These are phyloP conservation scores for Apodemus agrarius DNA, from an alignment of 2,797 vertebrate species.

Conservation along the genomic window DNA sequence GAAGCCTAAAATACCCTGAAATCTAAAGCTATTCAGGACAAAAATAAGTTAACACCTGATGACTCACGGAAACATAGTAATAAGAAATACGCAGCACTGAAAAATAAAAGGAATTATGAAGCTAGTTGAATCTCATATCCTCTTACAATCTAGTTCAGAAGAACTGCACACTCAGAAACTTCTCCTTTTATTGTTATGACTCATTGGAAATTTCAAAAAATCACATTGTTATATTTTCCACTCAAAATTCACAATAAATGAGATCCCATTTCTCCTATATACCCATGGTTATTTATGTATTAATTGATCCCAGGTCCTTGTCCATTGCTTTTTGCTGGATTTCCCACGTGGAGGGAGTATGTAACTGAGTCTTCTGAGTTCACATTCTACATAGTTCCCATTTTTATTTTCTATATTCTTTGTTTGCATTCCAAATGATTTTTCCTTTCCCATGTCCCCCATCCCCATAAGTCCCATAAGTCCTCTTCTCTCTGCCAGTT, in stretches of 20 bases:
- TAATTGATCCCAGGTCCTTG: neutral
- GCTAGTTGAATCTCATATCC: too few species aligned
- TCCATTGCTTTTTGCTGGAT: neutral
- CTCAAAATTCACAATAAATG: neutral
- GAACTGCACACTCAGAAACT: neutral
- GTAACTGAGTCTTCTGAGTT: neutral
- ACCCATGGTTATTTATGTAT: too few species aligned
- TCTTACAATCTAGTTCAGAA: neutral
- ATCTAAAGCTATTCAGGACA: neutral
- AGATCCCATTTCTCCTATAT: neutral
- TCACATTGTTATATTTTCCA: neutral
- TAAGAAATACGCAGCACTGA: neutral
- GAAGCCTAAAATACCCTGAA: neutral
- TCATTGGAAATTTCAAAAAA: neutral
- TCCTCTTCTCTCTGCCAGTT: too few species aligned
- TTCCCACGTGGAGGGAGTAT: neutral
- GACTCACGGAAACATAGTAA: neutral
- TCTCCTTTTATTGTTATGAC: neutral
- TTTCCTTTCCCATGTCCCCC: too few species aligned
- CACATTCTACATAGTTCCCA: too few species aligned
- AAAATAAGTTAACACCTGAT: accelerated
- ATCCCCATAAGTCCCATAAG: too few species aligned
- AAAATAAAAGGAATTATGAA: neutral
- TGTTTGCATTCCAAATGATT: too few species aligned
- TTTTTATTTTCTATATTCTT: too few species aligned